Base-by-base conservation (phyloP, 1,140 invertebrate genomes). In the Drosophila suzukii region DNA sequence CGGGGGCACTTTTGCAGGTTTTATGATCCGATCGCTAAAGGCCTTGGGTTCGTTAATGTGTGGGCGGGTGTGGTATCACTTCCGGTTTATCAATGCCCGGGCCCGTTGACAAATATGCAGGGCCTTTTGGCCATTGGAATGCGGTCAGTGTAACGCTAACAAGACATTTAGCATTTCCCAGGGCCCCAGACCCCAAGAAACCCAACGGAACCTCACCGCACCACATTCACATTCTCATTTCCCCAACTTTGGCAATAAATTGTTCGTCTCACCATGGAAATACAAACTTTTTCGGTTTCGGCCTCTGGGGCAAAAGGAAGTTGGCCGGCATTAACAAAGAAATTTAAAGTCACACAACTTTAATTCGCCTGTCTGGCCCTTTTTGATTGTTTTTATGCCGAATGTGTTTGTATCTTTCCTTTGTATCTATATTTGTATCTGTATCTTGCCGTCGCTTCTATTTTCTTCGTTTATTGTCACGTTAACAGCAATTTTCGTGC, bases 401-500 rank as follows among this genome's bases (percentile, higher is more conserved):
- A 27, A 44, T 43, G 32, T 20, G 39, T 38, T 6, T 50, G 20
- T 49, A 34, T 57, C 27, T 57, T 30, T 57, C 17, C 47, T 4
- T 3, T 3, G n/a, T 54, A 41, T 58, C 41, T 73, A 13, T 49
- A 32, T 39, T 24, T 50, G 39, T 32, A 43, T 59, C 24, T 53
- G 34, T 59, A 47, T 47, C 58, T 20, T 12, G 27, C 34, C 63
- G 62, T 74, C 56, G 39, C 55, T 79, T 75, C 51, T 66, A 62
- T 66, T 79, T 79, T 80, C 62, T 62, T 47, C 71, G 53, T 78
- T 89, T 89, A 89, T 89, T 90, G 84, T 89, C 85, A 89, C 85
- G 84, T 89, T 89, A 89, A 89, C 68, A 68, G 59, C 84, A 81
- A 89, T 84, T 90, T 89, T 89, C 80, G 59, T 89, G 62, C 77